Base-by-base conservation (phyloP, 1,140 invertebrate species). In the Lysiphlebus fabarum region DNA sequence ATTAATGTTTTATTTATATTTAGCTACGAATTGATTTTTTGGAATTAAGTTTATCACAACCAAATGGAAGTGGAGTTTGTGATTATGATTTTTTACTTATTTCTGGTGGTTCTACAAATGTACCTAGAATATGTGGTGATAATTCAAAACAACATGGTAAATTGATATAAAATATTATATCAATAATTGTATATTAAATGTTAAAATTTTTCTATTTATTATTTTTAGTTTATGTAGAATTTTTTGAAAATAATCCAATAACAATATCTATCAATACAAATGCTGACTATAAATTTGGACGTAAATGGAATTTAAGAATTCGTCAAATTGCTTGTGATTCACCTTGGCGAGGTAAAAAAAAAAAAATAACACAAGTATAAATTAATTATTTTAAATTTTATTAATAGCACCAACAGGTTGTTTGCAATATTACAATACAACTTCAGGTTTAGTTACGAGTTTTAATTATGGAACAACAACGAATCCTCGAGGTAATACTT, bases 131-230 rank as follows among this genome's bases (percentile, higher is more conserved):
- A 54, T 94, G 91, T 72, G 91, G 91, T 7, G 86, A 90, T 68
- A 91, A 92, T 76, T 82, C 83, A 0, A 90, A 89, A 7, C 89
- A 92, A 72, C 91, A 92, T 70, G 76, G 84, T 85, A n/a, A n/a
- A n/a, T n/a, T n/a, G n/a, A n/a, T n/a, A n/a, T n/a, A n/a, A n/a
- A n/a, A n/a, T n/a, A n/a, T n/a, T n/a, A n/a, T n/a, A n/a, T n/a
- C n/a, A n/a, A n/a, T n/a, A n/a, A n/a, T n/a, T n/a, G n/a, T n/a
- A n/a, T n/a, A n/a, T n/a, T n/a, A n/a, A n/a, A n/a, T n/a, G n/a
- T n/a, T n/a, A n/a, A n/a, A n/a, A n/a, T n/a, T n/a, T n/a, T n/a
- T n/a, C n/a, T n/a, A n/a, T n/a, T n/a, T n/a, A n/a, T n/a, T n/a
- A n/a, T n/a, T n/a, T 54, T 58, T 48, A 83, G 84, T 92, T 7